Evolutionary conservation across 2,888 invertebrate genomes (phyloP), one percentile per base, ranked within the genome.

Genomic region (Thereva nobilitata): DNA sequence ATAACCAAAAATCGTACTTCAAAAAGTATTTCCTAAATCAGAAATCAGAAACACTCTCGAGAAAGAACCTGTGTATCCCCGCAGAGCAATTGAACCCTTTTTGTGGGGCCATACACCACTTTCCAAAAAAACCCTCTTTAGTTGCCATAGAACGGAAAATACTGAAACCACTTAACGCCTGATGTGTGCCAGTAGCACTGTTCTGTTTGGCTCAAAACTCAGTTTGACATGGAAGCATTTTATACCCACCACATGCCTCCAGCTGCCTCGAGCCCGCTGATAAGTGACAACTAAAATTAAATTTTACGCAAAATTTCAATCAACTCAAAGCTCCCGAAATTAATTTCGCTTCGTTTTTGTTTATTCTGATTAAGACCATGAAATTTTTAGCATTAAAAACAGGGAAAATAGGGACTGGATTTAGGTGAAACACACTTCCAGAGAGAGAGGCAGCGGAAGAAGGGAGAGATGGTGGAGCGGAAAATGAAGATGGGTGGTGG

Each of bases 221-320:
- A 47, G n/a, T n/a, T n/a, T 47, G 6, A n/a, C 47, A 47, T 47
- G 9, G 23, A 7, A 23, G 23, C 23, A 23, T 23, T 23, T 23
- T 23, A 23, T 23, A 23, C 23, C 23, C 23, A 23, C 23, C 41
- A 10, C 10, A 23, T 38, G 5, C 37, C 59, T 37, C 40, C 10
- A 6, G 5, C 59, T 5, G 9, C 38, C 49, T 34, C 59, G 35
- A 47, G 9, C 45, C 7, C 59, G 23, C 12, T n/a, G 34, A 38
- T 50, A 64, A 64, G 56, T 67, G 67, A 67, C 67, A 67, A 67
- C 50, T 67, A 56, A 68, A 68, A 68, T 68, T 68, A 56, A 68
- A 68, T 68, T 68, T 68, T 68, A 64, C 67, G 64, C 57, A 57
- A 64, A 64, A 57, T 64, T 57, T 68, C 56, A 68, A 68, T 68